Evolutionary conservation across 2,113 vertebrate species (phyloP).

Genomic region (Sitta europaea): DNA sequence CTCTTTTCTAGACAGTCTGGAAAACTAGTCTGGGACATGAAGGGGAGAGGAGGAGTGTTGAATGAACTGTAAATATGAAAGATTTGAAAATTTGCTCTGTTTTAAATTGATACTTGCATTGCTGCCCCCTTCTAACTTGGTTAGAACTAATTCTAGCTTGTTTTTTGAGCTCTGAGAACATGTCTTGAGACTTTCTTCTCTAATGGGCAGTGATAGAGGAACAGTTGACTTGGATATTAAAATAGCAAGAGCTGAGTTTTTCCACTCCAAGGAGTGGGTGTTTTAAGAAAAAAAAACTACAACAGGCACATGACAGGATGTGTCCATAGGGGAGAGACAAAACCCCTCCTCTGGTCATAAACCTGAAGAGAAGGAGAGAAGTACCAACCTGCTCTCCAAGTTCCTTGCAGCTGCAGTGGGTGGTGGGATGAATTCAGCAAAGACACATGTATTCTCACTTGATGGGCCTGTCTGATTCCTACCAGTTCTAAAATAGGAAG

Average conservation of each 20-base stretch:
- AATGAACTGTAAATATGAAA: not conserved
- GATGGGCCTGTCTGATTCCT: not conserved
- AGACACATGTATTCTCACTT: not conserved
- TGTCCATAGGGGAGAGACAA: not conserved
- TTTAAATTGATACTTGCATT: not conserved
- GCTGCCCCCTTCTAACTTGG: fast-evolving
- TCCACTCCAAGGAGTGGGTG: not conserved
- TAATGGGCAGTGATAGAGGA: not conserved
- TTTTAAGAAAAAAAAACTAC: not conserved
- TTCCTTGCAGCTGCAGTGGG: not conserved
- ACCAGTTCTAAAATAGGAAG: not conserved
- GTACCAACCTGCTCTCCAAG: not conserved
- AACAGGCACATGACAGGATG: not conserved
- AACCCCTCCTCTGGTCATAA: not conserved
- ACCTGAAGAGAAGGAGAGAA: not conserved
- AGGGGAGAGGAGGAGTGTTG: not conserved
- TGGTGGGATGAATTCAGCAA: not conserved
- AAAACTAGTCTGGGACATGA: not conserved
- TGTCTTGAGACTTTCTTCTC: not conserved
- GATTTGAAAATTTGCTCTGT: not conserved
- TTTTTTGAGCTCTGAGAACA: not conserved
- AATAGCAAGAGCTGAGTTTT: not conserved
- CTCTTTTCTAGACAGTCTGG: not conserved
- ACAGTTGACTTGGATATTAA: not conserved
- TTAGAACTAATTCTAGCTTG: not conserved